Base-by-base conservation (phyloP, 2,113 vertebrate genomes). In the Xiphorhynchus elegans region DNA sequence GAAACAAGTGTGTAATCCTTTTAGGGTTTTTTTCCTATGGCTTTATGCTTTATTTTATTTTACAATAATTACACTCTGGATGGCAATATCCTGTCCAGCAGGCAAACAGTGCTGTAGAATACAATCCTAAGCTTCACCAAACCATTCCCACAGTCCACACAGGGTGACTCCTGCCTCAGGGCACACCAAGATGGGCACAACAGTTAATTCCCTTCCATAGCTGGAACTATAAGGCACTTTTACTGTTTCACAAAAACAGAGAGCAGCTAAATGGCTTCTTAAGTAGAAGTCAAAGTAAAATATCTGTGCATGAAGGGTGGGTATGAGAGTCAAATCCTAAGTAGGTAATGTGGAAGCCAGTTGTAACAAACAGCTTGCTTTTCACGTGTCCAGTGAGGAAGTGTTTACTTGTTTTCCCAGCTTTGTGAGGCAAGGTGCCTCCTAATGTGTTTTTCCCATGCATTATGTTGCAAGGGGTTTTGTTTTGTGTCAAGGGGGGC, bases 121-220 rank as follows among this genome's bases (percentile, higher is more conserved):
- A 83, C 78, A 89, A 31, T 87, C 72, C 58, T 89, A 64, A 88
- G 23, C 35, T 87, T 88, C 64, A 55, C 47, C 93, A 93, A 87
- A 67, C 53, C 25, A 14, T 94, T 95, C 55, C 76, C 62, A 67
- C 76, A 92, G 81, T 95, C 87, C 68, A 68, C 87, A 78, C 17
- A 58, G 64, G 33, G 73, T 91, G 52, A 64, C 56, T 91, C 42
- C 68, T 95, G 60, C 94, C 88, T 93, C 6, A 0, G 87, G 92
- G 87, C 73, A 91, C 70, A 80, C 84, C 81, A 82, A 23, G 82
- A 44, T 75, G 90, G 72, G 78, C n/a, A 67, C 87, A 85, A 72
- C 75, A 70, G 69, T 86, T 93, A 72, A 80, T 90, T 76, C 77
- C 52, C 67, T 95, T 97, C 89, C 37, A 37, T 37, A 90, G 14